Base-by-base conservation (phyloP, 37 sponge, comb jelly and placozoan genomes). In the Dysidea cf. avara region DNA sequence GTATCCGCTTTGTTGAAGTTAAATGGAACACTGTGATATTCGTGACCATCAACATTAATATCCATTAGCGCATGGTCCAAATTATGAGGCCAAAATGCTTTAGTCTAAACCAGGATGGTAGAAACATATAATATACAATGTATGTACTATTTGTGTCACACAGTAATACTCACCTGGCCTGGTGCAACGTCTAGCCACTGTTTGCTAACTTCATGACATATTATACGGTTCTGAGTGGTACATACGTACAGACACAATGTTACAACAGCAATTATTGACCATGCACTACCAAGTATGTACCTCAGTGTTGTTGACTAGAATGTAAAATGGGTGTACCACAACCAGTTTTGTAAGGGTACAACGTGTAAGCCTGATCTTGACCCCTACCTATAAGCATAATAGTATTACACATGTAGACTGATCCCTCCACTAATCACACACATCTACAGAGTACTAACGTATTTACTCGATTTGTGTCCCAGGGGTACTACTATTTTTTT, bases 301-400 rank as follows among this genome's bases (percentile, higher is more conserved):
- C 71, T 64, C 71, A 20, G 96, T 90, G 12, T 66, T 40, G 79
- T 95, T 95, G 63, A 64, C 58, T n/a, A 90, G 38, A 21, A 95
- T 37, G 51, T 71, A 80, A 66, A 85, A 86, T 1, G 96, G 92
- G 13, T 85, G 71, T 28, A 95, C 62, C 11, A 77, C 78, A 63
- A 95, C 66, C 31, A 87, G 71, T 58, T 85, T 86, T 52, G 82
- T 81, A 39, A 81, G 34, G 25, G 58, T 56, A 24, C 54, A 71
- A 2, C 55, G 55, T 4, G 96, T 78, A 46, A 80, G 31, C 0
- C 53, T 33, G 17, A 87, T 74, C 17, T 39, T 76, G 29, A 69
- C 68, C 7, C 93, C 93, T 63, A 92, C 67, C 92, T 92, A 64
- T 24, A 51, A 24, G 52, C 69, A 31, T 28, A 24, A 56, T 31